Conservation (phyloP, 2,113 vertebrate genomes). For the Labeo rohita region DNA sequence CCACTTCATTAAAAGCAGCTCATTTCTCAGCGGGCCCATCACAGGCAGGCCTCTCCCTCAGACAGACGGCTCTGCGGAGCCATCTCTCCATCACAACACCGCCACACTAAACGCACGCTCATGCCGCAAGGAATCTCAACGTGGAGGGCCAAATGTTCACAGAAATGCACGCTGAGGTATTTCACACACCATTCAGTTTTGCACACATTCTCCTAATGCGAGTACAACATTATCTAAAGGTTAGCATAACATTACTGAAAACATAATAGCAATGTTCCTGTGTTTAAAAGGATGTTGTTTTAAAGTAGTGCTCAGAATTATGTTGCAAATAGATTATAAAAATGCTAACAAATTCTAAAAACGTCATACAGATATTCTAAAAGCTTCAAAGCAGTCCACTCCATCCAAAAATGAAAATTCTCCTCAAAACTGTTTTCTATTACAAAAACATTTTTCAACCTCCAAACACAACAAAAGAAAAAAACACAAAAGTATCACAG, state of each 20-base stretch:
- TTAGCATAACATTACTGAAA: neutral
- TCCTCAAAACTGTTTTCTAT: neutral
- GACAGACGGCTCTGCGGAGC: constrained; percentile 39
- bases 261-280: neutral
- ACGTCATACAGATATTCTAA: neutral
- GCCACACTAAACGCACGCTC: constrained; percentile 9
- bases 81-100: constrained; percentile 17
- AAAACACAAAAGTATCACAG: no score
- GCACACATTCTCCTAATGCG: neutral
- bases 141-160: neutral
- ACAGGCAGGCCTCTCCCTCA: constrained; percentile 55
- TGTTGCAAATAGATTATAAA: neutral
- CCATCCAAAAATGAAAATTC: neutral
- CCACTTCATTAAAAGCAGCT: constrained; percentile 72
- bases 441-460: neutral
- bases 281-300: neutral
- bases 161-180: neutral
- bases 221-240: neutral
- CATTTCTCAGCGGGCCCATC: constrained; percentile 68
- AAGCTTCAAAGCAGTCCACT: neutral
- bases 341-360: neutral
- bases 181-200: neutral
- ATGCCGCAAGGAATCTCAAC: neutral
- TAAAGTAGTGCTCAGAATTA: neutral
- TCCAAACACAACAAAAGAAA: neutral